These are phyloP conservation scores for Hedya salicella DNA, from an alignment of 2,888 invertebrate species.

Conservation along the genomic window DNA sequence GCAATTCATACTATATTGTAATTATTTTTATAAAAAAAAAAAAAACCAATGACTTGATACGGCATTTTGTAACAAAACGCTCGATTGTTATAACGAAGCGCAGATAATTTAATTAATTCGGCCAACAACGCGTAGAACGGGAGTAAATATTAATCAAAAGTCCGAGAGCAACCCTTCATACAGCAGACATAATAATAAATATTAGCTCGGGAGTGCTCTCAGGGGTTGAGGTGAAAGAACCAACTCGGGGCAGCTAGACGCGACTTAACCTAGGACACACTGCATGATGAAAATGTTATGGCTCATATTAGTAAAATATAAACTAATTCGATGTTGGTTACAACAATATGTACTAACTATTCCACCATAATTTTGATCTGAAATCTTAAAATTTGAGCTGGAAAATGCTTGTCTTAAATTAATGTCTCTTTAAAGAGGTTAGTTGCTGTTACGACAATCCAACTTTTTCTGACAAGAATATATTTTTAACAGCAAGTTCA, in stretches of 20 bases:
- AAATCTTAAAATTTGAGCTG: no score
- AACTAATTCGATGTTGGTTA: no score
- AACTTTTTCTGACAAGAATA: no score
- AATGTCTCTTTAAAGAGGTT: no score
- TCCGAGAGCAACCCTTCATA: constrained; percentile 35
- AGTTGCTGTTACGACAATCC: no score
- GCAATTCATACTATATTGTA: not conserved
- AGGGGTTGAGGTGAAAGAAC: constrained; percentile 5
- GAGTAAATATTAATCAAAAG: constrained; percentile 39
- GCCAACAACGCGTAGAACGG: constrained; percentile 20
- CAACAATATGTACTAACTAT: no score
- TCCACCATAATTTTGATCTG: no score
- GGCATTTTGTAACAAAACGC: constrained; percentile 7
- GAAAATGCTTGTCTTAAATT: no score
- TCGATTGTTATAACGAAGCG: constrained; percentile 20
- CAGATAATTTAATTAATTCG: constrained; percentile 38
- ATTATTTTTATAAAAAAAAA: constrained; percentile 1
- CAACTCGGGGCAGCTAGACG: constrained; percentile 12
- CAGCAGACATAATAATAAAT: constrained; percentile 38
- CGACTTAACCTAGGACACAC: constrained; percentile 2
- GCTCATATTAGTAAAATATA: no score
- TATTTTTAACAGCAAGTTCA: no score
- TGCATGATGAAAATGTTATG: constrained; percentile 1
- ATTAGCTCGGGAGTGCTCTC: constrained; percentile 24
- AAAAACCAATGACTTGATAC: constrained; percentile 9